These are phyloP conservation scores for Perdix hodgsoniae DNA, from an alignment of 2,797 vertebrate genomes.

Conservation along the genomic window DNA sequence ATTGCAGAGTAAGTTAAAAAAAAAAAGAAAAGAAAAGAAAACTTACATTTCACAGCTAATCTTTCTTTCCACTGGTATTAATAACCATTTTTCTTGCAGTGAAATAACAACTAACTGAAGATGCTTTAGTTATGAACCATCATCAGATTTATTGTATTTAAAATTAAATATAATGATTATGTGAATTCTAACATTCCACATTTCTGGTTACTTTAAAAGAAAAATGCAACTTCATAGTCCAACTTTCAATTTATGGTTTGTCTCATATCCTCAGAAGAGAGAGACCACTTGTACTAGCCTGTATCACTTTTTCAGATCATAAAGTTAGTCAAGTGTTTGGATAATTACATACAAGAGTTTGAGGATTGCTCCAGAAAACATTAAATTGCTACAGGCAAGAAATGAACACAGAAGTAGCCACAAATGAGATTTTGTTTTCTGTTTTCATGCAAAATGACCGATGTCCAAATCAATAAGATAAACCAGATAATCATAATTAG, in stretches of 20 bases:
- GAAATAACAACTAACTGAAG: neutral
- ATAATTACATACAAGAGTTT: neutral
- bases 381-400: neutral
- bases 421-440: neutral
- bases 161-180: constrained; percentile 30
- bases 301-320: neutral
- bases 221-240: neutral
- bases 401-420: neutral
- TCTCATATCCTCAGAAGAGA: neutral
- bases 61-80: neutral
- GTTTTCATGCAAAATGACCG: neutral
- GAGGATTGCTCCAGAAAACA: neutral
- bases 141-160: constrained; percentile 44
- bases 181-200: constrained; percentile 11
- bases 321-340: neutral
- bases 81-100: neutral
- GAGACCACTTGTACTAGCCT: neutral
- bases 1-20: neutral
- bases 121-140: constrained; percentile 6
- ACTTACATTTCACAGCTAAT: neutral
- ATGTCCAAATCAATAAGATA: neutral
- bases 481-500: neutral
- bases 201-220: constrained; percentile 10
- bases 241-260: constrained; percentile 10
- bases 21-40: constrained; percentile 3